Evolutionary conservation across 1,140 invertebrate species (phyloP).

Genomic region (Diorhabda elongata): DNA sequence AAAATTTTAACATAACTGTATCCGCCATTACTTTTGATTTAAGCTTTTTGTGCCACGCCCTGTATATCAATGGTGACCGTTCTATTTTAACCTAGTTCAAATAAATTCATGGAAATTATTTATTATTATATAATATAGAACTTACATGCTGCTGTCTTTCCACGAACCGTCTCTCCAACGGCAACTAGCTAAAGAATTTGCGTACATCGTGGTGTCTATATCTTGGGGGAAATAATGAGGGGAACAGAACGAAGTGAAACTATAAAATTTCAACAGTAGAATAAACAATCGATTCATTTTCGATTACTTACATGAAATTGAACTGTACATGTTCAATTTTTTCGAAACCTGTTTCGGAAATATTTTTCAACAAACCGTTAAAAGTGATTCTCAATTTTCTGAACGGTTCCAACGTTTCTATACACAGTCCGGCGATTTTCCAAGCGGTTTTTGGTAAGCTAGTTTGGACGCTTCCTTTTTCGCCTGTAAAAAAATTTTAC

Average conservation of each 20-base stretch:
- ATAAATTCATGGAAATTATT: no score
- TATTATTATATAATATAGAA: background rate
- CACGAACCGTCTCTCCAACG: constrained; percentile 40
- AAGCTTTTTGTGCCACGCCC: no score
- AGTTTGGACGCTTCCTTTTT: constrained; percentile 19
- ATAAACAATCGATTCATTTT: no score
- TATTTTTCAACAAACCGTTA: constrained; percentile 36
- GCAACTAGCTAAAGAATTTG: constrained; percentile 32
- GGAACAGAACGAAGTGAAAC: constrained; percentile 35
- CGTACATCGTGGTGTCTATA: constrained; percentile 26
- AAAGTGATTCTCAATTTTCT: constrained; percentile 33
- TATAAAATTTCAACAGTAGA: constrained; percentile 8
- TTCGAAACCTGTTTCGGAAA: constrained; percentile 18
- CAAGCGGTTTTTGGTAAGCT: constrained; percentile 31
- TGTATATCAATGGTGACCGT: no score
- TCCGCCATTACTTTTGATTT: no score
- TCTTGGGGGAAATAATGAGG: constrained; percentile 36
- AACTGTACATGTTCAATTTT: constrained; percentile 38
- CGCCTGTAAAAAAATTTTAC: constrained; percentile 20
- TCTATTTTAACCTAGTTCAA: no score
- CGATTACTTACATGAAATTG: constrained; percentile 38
- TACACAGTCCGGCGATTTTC: constrained; percentile 32
- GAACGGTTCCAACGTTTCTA: constrained; percentile 40
- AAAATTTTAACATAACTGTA: no score
- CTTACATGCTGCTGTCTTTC: constrained; percentile 38